Conservation (phyloP, 2,113 vertebrate genomes). For the Mixornis gularis region DNA sequence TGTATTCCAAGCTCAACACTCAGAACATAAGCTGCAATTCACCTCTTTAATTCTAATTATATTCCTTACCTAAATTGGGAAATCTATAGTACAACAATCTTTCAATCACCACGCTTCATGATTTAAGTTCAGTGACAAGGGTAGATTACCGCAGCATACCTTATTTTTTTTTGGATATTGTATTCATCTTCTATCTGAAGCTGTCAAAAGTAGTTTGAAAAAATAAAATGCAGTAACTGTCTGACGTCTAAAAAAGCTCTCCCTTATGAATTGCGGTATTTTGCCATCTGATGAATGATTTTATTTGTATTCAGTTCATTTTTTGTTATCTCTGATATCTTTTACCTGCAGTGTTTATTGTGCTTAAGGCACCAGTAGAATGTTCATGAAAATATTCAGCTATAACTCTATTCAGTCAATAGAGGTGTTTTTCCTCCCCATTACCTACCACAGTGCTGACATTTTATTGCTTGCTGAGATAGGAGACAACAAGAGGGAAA, state of each 20-base stretch:
- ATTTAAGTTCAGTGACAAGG: background rate
- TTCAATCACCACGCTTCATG: background rate
- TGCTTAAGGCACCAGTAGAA: slow-evolving; percentile 26
- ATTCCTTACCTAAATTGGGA: background rate
- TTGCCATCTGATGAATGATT: slow-evolving; percentile 30
- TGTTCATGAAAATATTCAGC: slow-evolving; percentile 47
- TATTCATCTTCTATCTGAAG: background rate
- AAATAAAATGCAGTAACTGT: background rate
- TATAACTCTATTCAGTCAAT: slow-evolving; percentile 58
- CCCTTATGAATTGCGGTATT: slow-evolving; percentile 6
- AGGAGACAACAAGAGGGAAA: slow-evolving; percentile 56
- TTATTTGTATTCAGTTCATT: slow-evolving; percentile 38
- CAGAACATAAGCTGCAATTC: background rate
- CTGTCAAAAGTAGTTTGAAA: background rate
- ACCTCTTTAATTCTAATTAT: background rate
- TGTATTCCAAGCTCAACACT: background rate
- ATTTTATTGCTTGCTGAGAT: slow-evolving; percentile 67
- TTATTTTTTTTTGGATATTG: background rate
- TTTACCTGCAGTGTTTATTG: slow-evolving; percentile 41
- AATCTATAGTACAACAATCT: background rate
- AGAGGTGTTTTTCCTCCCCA: slow-evolving; percentile 54
- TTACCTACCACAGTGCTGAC: slow-evolving; percentile 54
- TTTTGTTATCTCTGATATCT: slow-evolving; percentile 33
- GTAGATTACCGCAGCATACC: background rate
- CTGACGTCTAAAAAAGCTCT: background rate